Percentiles rank a stretch among this genome's conserved stretches.
phyloP scores from a whole-genome alignment of 2,888 invertebrate species.

The Caenorhabditis sulstoni region DNA sequence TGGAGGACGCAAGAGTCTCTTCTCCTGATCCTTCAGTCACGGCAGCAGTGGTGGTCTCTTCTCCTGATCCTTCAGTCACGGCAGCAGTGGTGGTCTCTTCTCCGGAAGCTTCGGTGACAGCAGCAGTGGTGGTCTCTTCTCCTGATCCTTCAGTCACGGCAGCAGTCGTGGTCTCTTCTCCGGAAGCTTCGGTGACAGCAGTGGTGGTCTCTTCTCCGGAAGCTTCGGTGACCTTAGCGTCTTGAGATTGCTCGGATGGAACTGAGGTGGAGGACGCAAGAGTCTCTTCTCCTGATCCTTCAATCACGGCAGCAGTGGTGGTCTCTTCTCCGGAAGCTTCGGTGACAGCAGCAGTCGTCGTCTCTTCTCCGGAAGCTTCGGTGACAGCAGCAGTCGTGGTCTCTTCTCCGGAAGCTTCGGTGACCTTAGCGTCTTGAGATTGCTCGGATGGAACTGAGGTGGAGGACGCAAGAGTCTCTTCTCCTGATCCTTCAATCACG shows the following conservation, averaged over 20 bases:
- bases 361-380: slow-evolving; percentile 41
- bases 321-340: slow-evolving; percentile 43
- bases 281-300: slow-evolving; percentile 24
- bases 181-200: background rate
- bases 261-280: slow-evolving; percentile 4
- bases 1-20: slow-evolving; percentile 17
- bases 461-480: slow-evolving; percentile 30
- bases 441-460: slow-evolving; percentile 9
- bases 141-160: slow-evolving; percentile 9
- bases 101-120: slow-evolving; percentile 10
- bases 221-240: background rate
- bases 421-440: slow-evolving; percentile 8
- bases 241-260: too few relatives aligned
- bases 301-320: slow-evolving; percentile 21
- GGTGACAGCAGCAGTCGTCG: slow-evolving; percentile 25
- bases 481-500: slow-evolving; percentile 43
- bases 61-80: slow-evolving; percentile 44
- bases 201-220: background rate
- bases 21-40: slow-evolving; percentile 32
- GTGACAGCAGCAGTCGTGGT: slow-evolving; percentile 19
- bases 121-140: slow-evolving; percentile 19
- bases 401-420: slow-evolving; percentile 48
- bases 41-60: slow-evolving; percentile 37
- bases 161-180: background rate
- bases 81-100: slow-evolving; percentile 21